Conservation (phyloP, 1,140 invertebrate genomes). For the Papilio helenus region DNA sequence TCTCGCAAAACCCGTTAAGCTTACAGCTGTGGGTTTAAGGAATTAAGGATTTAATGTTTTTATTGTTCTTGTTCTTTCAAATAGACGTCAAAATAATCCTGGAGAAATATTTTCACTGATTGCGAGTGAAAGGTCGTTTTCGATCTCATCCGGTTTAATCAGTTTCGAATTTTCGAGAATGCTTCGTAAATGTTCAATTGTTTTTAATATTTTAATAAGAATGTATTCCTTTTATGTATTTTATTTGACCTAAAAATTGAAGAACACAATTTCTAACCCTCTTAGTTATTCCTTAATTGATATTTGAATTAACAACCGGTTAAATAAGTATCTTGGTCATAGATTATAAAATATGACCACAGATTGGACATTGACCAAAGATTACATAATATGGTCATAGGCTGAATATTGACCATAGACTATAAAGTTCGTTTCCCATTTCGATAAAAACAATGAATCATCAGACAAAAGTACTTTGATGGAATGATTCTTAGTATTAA, state of each 20-base stretch:
- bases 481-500: neutral
- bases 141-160: neutral
- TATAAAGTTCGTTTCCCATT: neutral
- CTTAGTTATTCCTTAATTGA: neutral
- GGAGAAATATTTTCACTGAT: neutral
- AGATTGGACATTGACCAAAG: too few species aligned
- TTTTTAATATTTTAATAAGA: neutral
- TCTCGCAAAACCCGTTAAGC: neutral
- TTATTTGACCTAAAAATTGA: too few species aligned
- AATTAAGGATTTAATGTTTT: conserved; percentile 17
- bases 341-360: too few species aligned
- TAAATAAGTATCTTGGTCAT: too few species aligned
- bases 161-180: too few species aligned
- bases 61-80: conserved; percentile 1
- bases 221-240: too few species aligned
- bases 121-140: neutral
- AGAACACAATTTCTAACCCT: too few species aligned
- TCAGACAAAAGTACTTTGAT: neutral
- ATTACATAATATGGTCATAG: too few species aligned
- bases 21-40: conserved; percentile 17
- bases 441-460: neutral
- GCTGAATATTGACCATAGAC: neutral
- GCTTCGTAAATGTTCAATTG: neutral
- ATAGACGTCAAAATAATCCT: neutral
- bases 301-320: neutral